Base-by-base conservation (phyloP, 1,140 invertebrate species). In the Lutraria rhynchaena region DNA sequence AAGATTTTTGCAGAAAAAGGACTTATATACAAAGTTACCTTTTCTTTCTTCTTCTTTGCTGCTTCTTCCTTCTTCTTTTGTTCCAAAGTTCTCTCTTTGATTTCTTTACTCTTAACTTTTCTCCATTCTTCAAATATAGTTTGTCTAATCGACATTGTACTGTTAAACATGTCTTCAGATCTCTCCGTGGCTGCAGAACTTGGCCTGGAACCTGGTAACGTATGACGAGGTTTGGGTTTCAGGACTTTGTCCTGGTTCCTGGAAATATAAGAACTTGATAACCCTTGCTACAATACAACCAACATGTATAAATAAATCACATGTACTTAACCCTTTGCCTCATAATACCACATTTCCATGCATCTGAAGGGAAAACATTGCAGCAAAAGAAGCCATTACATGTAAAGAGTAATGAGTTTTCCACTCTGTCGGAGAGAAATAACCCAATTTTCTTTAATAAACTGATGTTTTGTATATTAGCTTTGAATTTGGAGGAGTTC, bases 41-140 rank as follows among this genome's bases (percentile, higher is more conserved):
- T 67, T 37, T 77, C 44, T 53, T 77, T 65, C 51, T 78, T 78
- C 46, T 78, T 78, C 60, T 78, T 57, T 46, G 67, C 63, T 51
- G 53, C 75, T 51, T 69, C 61, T 24, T 78, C 49, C 24, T 69
- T 78, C 22, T 69, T 69, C 60, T 78, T 55, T 41, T 78, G 37
- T 53, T 67, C 61, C 15, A 29, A 24, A 24, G 44, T 44, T 65
- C 69, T 78, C 63, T 78, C 41, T 17, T 37, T 44, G 24, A 67
- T 57, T 53, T 63, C 60, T 35, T 69, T 78, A 5, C 22, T 37
- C 31, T 58, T 67, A 15, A 17, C 75, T 57, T 57, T 67, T 51
- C 24, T 67, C 75, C 75, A 78, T 53, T 78, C 75, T 22, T 78
- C 63, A 69, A 69, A 78, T 49, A 78, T 69, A 29, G 75, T 49